Percentiles rank a stretch among this genome's conserved stretches.
Evolutionary conservation across 1,140 invertebrate species (phyloP).

Genomic region (Drosophila kanapiae): DNA sequence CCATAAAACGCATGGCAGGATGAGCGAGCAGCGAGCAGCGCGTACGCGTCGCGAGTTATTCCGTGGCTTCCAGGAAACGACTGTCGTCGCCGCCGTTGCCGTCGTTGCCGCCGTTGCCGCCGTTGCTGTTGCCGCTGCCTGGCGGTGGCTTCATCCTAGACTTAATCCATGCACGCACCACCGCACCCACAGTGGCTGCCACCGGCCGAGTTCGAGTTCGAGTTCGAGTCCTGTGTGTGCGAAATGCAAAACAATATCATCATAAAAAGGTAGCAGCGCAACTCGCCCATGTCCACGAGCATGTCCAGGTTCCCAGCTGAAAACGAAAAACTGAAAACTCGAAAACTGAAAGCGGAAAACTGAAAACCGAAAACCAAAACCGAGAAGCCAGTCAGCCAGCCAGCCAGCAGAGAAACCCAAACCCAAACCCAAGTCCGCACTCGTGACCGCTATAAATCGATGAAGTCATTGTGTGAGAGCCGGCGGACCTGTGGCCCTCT

Average conservation of each 20-base stretch:
- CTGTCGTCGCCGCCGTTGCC: not conserved
- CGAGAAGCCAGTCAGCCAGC: constrained; percentile 21
- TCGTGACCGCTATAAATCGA: constrained; percentile 82
- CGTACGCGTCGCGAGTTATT: constrained; percentile 63
- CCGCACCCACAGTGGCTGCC: constrained; percentile 8
- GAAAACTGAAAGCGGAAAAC: constrained; percentile 4
- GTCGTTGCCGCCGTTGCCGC: not conserved
- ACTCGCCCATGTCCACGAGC: constrained; percentile 54
- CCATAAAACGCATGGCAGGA: constrained; percentile 76
- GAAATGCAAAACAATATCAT: constrained; percentile 80
- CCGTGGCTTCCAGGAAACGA: constrained; percentile 65
- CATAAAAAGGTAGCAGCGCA: constrained; percentile 67
- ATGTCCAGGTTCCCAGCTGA: constrained; percentile 3
- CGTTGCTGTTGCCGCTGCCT: not conserved
- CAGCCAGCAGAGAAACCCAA: constrained; percentile 16
- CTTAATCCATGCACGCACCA: constrained; percentile 73
- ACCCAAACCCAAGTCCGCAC: constrained; percentile 39
- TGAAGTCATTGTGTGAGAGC: constrained; percentile 77
- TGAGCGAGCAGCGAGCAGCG: constrained; percentile 30
- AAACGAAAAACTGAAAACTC: constrained; percentile 16
- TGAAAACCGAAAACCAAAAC: constrained; percentile 37
- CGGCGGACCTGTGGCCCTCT: not conserved
- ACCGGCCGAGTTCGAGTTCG: not conserved
- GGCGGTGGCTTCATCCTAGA: constrained; percentile 53
- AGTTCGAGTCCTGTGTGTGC: constrained; percentile 47